Base-by-base conservation (phyloP, 2,797 vertebrate genomes). In the Catharus ustulatus region DNA sequence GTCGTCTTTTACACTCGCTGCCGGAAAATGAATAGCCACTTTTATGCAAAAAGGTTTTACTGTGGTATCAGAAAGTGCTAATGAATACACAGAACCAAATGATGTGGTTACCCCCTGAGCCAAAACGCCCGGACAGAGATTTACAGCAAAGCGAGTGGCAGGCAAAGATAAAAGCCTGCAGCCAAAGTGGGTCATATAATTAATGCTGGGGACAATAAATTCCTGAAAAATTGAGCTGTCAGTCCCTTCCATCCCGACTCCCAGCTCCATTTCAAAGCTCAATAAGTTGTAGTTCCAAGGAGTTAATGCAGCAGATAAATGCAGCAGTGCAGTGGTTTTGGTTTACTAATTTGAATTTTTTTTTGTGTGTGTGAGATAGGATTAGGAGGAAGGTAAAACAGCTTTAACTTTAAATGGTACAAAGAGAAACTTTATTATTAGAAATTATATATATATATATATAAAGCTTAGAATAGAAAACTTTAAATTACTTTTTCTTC, bases 151-250 rank as follows among this genome's bases (percentile, higher is more conserved):
- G 49, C 0, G 1, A 89, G 73, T 15, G 74, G 68, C 76, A 77
- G 79, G 61, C 34, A 52, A 77, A 91, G 95, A 93, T 85, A 93
- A 94, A 95, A 95, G 72, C 78, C 75, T 74, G 61, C 45, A 80
- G 10, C 84, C 49, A 75, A 89, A 87, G 68, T 5, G 0, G 76
- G 73, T 87, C 78, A 77, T 92, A 67, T 68, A 75, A 88, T 86
- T 95, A 92, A 90, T 84, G 36, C 74, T 30, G 43, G 48, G 32
- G 57, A 80, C 59, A 82, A 74, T 84, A 93, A 83, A 90, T 84
- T 82, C 52, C 59, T 71, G 86, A 93, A 80, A 92, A 90, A 89
- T 54, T 42, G 81, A 94, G 91, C 92, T 93, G 95, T 87, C 91
- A 61, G 63, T 40, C 40, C 63, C 29, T 87, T 93, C 76, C 48